A percentile compares a stretch with the other conserved stretches of the same genome.
phyloP scores from a whole-genome alignment of 1,140 invertebrate species.

The Heliconius melpomene region DNA sequence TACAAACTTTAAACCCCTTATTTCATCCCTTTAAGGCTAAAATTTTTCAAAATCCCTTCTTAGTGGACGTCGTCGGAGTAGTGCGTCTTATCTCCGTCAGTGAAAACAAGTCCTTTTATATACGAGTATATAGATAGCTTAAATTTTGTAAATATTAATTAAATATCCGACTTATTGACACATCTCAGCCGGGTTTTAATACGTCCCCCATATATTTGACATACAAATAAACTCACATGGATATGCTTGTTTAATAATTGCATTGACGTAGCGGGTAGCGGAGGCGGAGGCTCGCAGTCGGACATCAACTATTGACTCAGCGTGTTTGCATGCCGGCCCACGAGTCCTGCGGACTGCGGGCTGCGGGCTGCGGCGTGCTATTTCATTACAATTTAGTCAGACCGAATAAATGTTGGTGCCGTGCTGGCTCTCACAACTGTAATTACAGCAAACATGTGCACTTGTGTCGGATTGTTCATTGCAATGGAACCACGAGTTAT shows the following conservation, averaged over 20 bases:
- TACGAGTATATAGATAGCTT: no score
- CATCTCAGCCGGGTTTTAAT: no score
- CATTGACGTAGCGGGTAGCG: no score
- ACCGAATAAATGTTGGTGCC: constrained; percentile 20
- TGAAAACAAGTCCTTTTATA: no score
- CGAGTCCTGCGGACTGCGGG: not conserved
- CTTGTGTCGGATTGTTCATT: not conserved
- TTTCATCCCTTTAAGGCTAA: no score
- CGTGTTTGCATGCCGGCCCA: constrained; percentile 22
- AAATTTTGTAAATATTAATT: no score
- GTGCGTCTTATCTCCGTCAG: no score
- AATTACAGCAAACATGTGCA: not conserved
- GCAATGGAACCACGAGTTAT: not conserved
- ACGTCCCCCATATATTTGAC: no score
- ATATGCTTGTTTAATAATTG: not conserved
- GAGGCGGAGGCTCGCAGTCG: not conserved
- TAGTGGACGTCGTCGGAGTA: no score
- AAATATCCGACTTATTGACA: no score
- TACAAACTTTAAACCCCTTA: no score
- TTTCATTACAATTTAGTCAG: constrained; percentile 31
- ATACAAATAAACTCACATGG: not conserved
- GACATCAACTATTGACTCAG: constrained; percentile 19
- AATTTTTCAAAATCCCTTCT: no score
- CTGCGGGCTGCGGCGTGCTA: not conserved
- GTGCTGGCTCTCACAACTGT: not conserved